These are phyloP conservation scores for Pseudoatta argentina DNA, from an alignment of 1,140 invertebrate genomes.

Conservation along the genomic window DNA sequence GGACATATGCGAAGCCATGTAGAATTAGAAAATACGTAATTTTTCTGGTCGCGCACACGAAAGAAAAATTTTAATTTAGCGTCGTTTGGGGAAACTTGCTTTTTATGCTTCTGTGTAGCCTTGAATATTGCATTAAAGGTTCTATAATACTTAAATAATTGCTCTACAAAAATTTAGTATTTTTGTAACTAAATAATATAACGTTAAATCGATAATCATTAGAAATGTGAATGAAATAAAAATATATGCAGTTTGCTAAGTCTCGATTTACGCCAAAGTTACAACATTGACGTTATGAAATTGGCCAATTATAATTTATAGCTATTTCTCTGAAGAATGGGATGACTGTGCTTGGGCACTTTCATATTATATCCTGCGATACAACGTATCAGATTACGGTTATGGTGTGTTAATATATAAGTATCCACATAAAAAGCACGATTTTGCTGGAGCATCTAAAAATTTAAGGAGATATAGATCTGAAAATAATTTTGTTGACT, in stretches of 20 bases:
- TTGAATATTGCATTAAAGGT: not conserved
- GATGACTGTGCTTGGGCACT: too few species aligned
- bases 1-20: not conserved
- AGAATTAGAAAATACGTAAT: conserved; percentile 17
- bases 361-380: too few species aligned
- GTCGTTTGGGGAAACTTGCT: not conserved
- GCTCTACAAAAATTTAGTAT: conserved; percentile 4
- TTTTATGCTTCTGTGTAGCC: not conserved
- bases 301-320: too few species aligned
- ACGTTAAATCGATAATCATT: not conserved
- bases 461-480: too few species aligned
- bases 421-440: not conserved
- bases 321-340: too few species aligned
- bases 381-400: too few species aligned
- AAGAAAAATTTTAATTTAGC: not conserved
- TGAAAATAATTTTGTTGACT: too few species aligned
- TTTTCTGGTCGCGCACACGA: not conserved
- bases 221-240: conserved; percentile 27
- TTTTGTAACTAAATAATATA: conserved; percentile 16
- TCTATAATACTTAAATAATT: not conserved
- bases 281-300: too few species aligned
- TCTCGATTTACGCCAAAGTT: conserved; percentile 1
- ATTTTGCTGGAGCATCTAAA: too few species aligned
- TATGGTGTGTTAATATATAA: not conserved
- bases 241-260: not conserved